These are phyloP conservation scores for Melierax canorus DNA, from an alignment of 2,113 vertebrate species.

Conservation along the genomic window DNA sequence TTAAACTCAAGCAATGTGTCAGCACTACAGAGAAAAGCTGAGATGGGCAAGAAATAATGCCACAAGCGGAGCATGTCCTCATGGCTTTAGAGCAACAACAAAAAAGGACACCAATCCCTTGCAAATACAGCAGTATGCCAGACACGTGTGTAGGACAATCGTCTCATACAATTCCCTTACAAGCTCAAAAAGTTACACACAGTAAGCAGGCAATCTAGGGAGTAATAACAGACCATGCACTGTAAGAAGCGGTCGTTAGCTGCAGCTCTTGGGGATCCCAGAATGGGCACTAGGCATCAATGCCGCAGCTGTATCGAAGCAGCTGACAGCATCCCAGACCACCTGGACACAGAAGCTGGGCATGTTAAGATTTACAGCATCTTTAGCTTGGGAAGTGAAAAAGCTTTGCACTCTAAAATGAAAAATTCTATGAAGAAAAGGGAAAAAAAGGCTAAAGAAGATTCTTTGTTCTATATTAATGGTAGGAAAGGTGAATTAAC, in stretches of 20 bases:
- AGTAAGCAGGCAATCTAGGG: background rate
- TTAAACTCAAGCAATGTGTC: background rate
- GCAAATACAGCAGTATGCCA: background rate
- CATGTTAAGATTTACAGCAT: background rate
- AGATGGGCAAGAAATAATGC: background rate
- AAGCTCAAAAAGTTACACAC: background rate
- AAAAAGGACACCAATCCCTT: background rate
- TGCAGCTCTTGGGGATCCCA: background rate
- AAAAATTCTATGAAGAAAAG: background rate
- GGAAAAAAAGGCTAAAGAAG: background rate
- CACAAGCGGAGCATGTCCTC: background rate
- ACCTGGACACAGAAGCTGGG: background rate
- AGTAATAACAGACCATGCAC: background rate
- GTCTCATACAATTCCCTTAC: background rate
- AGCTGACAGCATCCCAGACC: background rate
- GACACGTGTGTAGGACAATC: background rate
- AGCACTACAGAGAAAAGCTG: background rate
- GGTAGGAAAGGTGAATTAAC: background rate
- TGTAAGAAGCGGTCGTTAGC: accelerated
- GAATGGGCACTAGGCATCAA: background rate
- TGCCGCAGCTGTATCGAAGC: background rate
- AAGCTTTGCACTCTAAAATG: background rate
- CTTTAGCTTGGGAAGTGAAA: background rate
- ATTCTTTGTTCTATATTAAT: background rate
- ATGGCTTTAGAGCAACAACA: background rate